phyloP scores from a whole-genome alignment of 2,113 vertebrate genomes.

The Xyliphius kryptos region DNA sequence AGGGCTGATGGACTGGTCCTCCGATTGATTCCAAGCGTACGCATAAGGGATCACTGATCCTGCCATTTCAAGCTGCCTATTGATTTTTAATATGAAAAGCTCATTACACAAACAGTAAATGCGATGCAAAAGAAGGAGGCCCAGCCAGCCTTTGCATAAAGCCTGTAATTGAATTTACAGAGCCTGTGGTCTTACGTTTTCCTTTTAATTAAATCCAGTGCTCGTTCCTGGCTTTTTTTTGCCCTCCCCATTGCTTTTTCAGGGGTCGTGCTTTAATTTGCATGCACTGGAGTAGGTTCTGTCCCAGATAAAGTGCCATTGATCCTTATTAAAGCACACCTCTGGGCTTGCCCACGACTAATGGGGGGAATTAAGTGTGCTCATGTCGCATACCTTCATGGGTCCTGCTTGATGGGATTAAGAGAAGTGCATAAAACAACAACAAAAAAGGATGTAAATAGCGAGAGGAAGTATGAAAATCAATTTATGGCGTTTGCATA shows the following conservation, averaged over 20 bases:
- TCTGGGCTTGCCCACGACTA: conserved; percentile 92
- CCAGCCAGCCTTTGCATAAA: conserved; percentile 99
- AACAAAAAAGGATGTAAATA: conserved; percentile 24
- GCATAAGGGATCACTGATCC: conserved; percentile 82
- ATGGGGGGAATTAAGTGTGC: conserved; percentile 94
- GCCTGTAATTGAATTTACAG: conserved; percentile 99
- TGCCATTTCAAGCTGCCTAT: conserved; percentile 96
- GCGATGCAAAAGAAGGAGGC: conserved; percentile 92
- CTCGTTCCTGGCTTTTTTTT: conserved; percentile 65
- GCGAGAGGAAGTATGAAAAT: conserved; percentile 63
- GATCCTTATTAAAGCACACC: conserved; percentile 99
- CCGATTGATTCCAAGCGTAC: conserved; percentile 98
- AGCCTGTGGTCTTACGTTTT: conserved; percentile 91
- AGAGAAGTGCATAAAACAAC: conserved; percentile 33
- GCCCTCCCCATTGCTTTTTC: conserved; percentile 54
- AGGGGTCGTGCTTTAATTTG: conserved; percentile 94
- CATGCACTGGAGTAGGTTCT: conserved; percentile 89
- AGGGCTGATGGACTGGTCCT: conserved; percentile 82
- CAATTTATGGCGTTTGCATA: conserved; percentile 68
- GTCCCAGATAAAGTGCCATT: conserved; percentile 98
- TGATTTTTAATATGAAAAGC: conserved; percentile 99
- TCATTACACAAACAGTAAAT: conserved; percentile 99
- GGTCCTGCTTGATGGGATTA: conserved; percentile 77
- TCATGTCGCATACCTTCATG: conserved; percentile 91
- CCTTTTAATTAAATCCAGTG: conserved; percentile 99